Evolutionary conservation across 2,113 vertebrate species (phyloP), one percentile per base, ranked within the genome.

Genomic region (Strix aluco): DNA sequence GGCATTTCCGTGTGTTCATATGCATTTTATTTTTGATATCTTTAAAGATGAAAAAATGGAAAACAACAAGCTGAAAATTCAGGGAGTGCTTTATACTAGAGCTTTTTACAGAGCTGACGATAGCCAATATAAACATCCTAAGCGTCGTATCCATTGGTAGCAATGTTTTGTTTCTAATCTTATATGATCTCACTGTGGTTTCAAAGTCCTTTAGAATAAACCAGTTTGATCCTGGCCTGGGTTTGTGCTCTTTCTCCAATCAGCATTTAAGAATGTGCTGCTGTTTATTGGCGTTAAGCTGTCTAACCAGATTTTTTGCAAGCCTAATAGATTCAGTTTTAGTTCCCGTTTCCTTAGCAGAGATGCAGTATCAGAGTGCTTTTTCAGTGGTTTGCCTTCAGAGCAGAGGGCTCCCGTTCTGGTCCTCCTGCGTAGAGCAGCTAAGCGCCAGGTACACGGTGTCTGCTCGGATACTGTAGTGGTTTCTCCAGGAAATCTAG

Each of bases 281-380:
- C 73, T 87, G 94, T 96, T 77, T 85, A 47, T 93, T 94, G 82
- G 86, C 93, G 2, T 82, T 92, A 94, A 83, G 95, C 89, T 78
- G 97, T 29, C 95, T 78, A 83, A 97, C 97, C 95, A 95, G 96
- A 97, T 97, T 94, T 72, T 65, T 90, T 46, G 9, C 72, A 29
- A 91, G 82, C 78, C 84, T 36, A 16, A 17, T 80, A 69, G 86
- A 84, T 94, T 82, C 61, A 81, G 69, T 92, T 96, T 91, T 91
- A 94, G 89, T 97, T 96, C 92, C 96, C 46, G 4, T 85, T 96
- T 91, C 82, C 95, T 69, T 58, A 78, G 72, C 69, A 87, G 91
- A 74, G 80, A 78, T 87, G 82, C 61, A 78, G 74, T 87, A 72
- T 87, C 46, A 0, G 42, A 65, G 81, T 51, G 49, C 36, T 89